Conservation (phyloP, 2,888 invertebrate genomes). For the Lypha dubia region DNA sequence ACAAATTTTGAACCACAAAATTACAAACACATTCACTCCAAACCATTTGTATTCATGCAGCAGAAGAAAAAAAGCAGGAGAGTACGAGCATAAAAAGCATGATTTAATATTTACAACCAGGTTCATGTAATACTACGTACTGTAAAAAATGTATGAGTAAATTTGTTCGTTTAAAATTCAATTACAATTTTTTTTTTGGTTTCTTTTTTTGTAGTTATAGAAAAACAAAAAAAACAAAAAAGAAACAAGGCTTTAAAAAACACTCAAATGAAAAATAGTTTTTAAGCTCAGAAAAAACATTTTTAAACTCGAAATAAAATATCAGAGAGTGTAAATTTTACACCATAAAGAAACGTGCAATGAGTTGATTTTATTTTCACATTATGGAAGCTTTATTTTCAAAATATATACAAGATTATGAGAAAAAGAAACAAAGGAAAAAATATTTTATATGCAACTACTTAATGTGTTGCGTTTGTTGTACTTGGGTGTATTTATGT, state of each 20-base stretch:
- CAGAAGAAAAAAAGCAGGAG: conserved; percentile 22
- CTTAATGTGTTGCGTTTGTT: neutral
- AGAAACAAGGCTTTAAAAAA: conserved; percentile 4
- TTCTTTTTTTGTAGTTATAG: no score
- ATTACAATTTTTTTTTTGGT: conserved; percentile 14
- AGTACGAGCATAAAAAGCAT: neutral
- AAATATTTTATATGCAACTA: conserved; percentile 7
- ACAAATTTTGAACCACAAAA: conserved; percentile 58
- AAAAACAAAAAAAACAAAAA: neutral
- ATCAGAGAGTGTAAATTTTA: conserved; percentile 15
- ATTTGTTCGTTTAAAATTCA: conserved; percentile 23
- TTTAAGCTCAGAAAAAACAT: conserved; percentile 19
- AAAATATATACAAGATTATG: neutral
- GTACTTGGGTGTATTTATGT: neutral
- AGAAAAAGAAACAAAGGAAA: neutral
- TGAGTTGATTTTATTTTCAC: conserved; percentile 17
- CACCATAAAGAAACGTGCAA: neutral
- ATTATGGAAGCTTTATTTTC: conserved; percentile 5
- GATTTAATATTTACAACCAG: conserved; percentile 34
- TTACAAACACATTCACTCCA: conserved; percentile 10
- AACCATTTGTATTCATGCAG: neutral
- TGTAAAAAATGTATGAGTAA: neutral
- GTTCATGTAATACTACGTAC: conserved; percentile 16
- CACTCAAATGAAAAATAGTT: conserved; percentile 16
- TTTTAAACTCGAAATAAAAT: neutral